Evolutionary conservation across 1,140 invertebrate species (phyloP).

Genomic region (Bicyclus anynana): DNA sequence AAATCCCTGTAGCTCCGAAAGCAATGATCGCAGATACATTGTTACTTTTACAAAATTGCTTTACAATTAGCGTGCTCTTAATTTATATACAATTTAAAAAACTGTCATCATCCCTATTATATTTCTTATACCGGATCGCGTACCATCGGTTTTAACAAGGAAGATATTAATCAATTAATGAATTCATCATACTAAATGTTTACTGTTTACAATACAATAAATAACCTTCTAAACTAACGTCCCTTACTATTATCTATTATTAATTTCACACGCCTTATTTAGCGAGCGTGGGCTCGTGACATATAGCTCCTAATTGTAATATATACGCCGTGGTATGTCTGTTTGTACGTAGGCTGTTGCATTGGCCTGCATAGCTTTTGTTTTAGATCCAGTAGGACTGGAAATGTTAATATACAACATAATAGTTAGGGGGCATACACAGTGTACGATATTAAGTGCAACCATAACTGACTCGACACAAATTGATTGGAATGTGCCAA

Average conservation of each 20-base stretch:
- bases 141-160: no score
- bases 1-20: no score
- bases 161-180: neutral
- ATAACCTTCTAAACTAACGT: neutral
- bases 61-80: no score
- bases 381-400: conserved; percentile 31
- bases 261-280: conserved; percentile 55
- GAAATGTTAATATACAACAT: conserved; percentile 20
- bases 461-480: no score
- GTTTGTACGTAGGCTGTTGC: conserved; percentile 48
- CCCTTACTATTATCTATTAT: conserved; percentile 27
- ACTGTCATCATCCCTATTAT: no score
- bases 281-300: conserved; percentile 38
- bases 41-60: no score
- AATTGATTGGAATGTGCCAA: no score
- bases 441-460: neutral
- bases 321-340: conserved; percentile 36
- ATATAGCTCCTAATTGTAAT: conserved; percentile 52
- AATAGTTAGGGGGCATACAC: conserved; percentile 2
- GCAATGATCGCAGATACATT: no score
- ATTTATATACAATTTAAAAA: no score
- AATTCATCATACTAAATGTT: conserved; percentile 2
- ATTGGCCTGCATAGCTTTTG: conserved; percentile 52
- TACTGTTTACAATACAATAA: conserved; percentile 3
- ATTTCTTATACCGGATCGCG: no score